A percentile compares a stretch with the other conserved stretches of the same genome.
Evolutionary conservation across 2,113 vertebrate species (phyloP).

Genomic region (Chionomys nivalis): DNA sequence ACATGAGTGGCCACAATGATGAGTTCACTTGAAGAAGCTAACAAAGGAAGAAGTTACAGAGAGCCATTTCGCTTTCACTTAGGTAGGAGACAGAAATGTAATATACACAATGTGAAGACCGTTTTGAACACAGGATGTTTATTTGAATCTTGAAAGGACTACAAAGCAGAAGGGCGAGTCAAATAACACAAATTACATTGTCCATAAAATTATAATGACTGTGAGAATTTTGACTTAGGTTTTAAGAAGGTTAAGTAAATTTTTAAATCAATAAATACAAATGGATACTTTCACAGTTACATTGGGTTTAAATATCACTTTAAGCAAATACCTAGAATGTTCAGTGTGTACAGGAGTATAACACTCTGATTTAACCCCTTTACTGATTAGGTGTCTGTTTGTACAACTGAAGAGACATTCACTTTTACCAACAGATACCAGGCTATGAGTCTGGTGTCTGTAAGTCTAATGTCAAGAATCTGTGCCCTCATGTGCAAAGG

Average conservation of each 20-base stretch:
- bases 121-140: slow-evolving; percentile 33
- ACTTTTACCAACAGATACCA: neutral
- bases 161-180: neutral
- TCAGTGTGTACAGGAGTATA: neutral
- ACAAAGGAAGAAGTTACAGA: slow-evolving; percentile 75
- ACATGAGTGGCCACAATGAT: slow-evolving; percentile 81
- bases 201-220: neutral
- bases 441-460: neutral
- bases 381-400: neutral
- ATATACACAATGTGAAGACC: slow-evolving; percentile 32
- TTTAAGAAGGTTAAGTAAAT: neutral
- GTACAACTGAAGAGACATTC: neutral
- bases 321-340: neutral
- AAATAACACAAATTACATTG: neutral
- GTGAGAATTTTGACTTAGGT: neutral
- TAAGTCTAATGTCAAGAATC: neutral
- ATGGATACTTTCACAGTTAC: neutral
- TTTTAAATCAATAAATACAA: neutral
- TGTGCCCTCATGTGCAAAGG: neutral
- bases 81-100: slow-evolving; percentile 34
- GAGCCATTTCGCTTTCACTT: slow-evolving; percentile 12
- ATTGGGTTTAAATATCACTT: neutral
- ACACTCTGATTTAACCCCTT: neutral
- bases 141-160: slow-evolving; percentile 53
- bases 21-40: slow-evolving; percentile 78